A percentile compares a stretch with the other conserved stretches of the same genome.
phyloP scores from a whole-genome alignment of 2,888 invertebrate genomes.

The Macropis europaea region DNA sequence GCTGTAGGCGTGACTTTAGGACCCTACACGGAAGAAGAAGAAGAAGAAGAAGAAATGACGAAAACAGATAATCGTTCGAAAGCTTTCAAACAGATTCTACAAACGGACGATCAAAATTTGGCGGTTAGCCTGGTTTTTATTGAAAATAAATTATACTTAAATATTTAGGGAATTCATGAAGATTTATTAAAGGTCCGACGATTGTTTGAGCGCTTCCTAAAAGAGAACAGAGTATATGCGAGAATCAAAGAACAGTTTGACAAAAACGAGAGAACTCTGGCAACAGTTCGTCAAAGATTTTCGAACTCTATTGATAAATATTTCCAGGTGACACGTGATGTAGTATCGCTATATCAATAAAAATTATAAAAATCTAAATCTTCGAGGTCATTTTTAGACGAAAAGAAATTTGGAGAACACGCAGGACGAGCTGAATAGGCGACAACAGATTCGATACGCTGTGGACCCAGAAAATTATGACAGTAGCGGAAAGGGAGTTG shows the following conservation, averaged over 20 bases:
- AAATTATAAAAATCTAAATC: background rate
- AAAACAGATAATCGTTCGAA: background rate
- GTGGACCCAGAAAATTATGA: background rate
- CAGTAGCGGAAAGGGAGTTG: background rate
- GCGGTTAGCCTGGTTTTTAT: constrained; percentile 1
- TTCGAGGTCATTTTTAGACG: background rate
- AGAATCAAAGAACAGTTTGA: constrained; percentile 4
- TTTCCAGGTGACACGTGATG: constrained; percentile 27
- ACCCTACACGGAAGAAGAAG: background rate
- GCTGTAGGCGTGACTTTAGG: constrained; percentile 32
- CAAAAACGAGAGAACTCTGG: background rate
- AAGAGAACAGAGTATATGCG: constrained; percentile 5
- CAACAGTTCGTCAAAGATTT: constrained; percentile 10
- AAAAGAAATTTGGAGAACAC: constrained; percentile 32
- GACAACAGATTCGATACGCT: constrained; percentile 1
- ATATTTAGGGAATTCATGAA: background rate
- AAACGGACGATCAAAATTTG: background rate
- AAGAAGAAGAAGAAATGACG: background rate
- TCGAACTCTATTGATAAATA: constrained; percentile 17
- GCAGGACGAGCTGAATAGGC: constrained; percentile 15
- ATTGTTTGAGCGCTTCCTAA: constrained; percentile 31
- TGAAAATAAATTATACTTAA: background rate
- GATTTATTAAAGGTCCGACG: constrained; percentile 8
- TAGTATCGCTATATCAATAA: too few species aligned
- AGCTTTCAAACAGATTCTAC: background rate